Conservation (phyloP, 1,140 invertebrate genomes). For the Drosophila ficusphila region DNA sequence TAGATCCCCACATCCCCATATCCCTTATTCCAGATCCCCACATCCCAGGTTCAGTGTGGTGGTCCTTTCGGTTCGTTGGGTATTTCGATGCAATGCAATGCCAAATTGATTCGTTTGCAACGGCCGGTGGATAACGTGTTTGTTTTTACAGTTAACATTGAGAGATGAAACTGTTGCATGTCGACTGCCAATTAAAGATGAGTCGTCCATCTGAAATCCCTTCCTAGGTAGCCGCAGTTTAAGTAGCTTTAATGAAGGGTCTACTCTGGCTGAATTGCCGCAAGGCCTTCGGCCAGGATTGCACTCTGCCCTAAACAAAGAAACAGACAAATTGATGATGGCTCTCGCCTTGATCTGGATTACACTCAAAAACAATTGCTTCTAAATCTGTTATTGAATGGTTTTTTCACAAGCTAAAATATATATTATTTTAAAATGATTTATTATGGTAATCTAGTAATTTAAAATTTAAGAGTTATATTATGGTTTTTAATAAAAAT, state of each 20-base stretch:
- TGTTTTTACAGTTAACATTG: constrained; percentile 81
- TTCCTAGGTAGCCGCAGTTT: constrained; percentile 56
- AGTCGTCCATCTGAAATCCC: constrained; percentile 9
- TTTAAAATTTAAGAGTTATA: neutral
- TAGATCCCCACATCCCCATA: neutral
- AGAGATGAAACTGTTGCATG: constrained; percentile 81
- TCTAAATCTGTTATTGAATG: too few relatives aligned
- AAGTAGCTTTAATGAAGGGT: constrained; percentile 79
- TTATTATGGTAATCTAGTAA: too few relatives aligned
- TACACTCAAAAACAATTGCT: constrained; percentile 18
- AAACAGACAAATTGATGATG: constrained; percentile 48
- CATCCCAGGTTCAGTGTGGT: constrained; percentile 57
- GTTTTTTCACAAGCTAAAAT: too few relatives aligned
- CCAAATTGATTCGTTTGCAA: constrained; percentile 79
- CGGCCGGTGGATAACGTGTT: constrained; percentile 69
- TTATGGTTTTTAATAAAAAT: too few relatives aligned
- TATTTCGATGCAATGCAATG: neutral
- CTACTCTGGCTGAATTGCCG: constrained; percentile 36
- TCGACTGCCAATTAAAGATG: constrained; percentile 70
- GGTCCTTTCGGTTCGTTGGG: constrained; percentile 34
- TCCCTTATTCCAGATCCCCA: too few relatives aligned
- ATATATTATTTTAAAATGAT: neutral
- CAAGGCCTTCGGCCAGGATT: constrained; percentile 29
- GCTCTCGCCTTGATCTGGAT: neutral
- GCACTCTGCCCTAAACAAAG: constrained; percentile 28